Evolutionary conservation across 1,140 invertebrate species (phyloP), one percentile per base, ranked within the genome.

Genomic region (Stratiolaelaps scimitus): DNA sequence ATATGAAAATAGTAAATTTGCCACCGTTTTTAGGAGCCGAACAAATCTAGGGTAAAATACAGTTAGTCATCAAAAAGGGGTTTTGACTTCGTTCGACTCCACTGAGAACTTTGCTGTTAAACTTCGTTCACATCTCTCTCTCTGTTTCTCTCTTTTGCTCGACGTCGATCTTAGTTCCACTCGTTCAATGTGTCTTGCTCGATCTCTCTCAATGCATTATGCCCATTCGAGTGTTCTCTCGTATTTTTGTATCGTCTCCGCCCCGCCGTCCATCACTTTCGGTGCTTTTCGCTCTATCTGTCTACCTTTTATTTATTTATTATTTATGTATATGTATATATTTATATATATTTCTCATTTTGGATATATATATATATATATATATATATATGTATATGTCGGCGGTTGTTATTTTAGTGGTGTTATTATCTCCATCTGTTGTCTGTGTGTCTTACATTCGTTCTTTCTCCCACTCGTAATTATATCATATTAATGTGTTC

Each of bases 1-100:
- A 40, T 40, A 40, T 40, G 34, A 60, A 60, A 60, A 60, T 60
- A 60, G 53, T 60, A 60, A 60, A 60, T 60, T 60, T 60, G 53
- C 53, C 53, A 60, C 53, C 53, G 53, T 60, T 60, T 60, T 26
- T 60, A 26, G 53, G 53, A 60, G 53, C 34, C 53, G 53, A 34
- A 34, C 23, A 34, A 10, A 60, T 60, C 53, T 40, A 40, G 26
- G n/a, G 53, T 29, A 60, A 60, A 60, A 60, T 60, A 60, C 53
- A 60, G 26, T 60, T 34, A 60, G 20, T 60, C 17, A 40, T 40
- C 53, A 60, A 60, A 60, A 26, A n/a, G 13, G 26, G 53, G 26
- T 20, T 60, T 60, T 34, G 53, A 60, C 34, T 34, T 15, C 15
- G 34, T 26, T 34, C 53, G 53, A 60, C 53, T n/a, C 13, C 53